A percentile compares a stretch with the other conserved stretches of the same genome.
Evolutionary conservation across 2,797 vertebrate species (phyloP).

Genomic region (Acanthurus lineatus): DNA sequence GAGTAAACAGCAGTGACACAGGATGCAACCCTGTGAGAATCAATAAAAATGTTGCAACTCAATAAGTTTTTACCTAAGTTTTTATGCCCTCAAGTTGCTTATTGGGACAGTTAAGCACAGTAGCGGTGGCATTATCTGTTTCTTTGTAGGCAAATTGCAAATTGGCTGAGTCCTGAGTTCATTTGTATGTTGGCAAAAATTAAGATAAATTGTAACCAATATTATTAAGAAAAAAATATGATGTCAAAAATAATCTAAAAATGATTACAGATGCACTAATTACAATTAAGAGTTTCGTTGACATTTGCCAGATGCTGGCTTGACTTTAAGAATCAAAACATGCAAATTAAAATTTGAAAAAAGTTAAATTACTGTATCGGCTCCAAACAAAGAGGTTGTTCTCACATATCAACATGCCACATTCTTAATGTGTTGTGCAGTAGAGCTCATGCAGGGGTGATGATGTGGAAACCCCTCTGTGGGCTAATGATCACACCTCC

Average conservation of each 20-base stretch:
- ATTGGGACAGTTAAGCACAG: neutral
- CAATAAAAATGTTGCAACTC: too few relatives aligned
- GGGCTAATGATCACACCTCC: neutral
- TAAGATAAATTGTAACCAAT: neutral
- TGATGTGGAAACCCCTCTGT: neutral
- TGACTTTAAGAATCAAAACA: neutral
- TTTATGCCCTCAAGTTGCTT: too few relatives aligned
- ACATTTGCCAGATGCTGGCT: neutral
- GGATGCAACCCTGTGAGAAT: neutral
- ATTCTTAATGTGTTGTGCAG: neutral
- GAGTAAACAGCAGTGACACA: neutral
- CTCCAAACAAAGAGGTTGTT: neutral
- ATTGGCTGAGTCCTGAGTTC: neutral
- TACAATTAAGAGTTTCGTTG: too few relatives aligned
- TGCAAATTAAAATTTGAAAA: neutral
- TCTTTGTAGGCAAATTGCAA: too few relatives aligned
- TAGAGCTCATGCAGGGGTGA: too few relatives aligned
- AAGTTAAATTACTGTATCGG: neutral
- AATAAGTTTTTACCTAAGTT: neutral
- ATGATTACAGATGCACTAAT: neutral
- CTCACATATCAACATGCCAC: neutral
- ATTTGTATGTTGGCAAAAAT: neutral
- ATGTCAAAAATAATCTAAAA: neutral
- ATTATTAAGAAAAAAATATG: neutral
- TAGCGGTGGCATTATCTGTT: neutral